These are phyloP conservation scores for Amphimedon queenslandica DNA, from an alignment of 37 sponge, comb jelly and placozoan genomes.

Conservation along the genomic window DNA sequence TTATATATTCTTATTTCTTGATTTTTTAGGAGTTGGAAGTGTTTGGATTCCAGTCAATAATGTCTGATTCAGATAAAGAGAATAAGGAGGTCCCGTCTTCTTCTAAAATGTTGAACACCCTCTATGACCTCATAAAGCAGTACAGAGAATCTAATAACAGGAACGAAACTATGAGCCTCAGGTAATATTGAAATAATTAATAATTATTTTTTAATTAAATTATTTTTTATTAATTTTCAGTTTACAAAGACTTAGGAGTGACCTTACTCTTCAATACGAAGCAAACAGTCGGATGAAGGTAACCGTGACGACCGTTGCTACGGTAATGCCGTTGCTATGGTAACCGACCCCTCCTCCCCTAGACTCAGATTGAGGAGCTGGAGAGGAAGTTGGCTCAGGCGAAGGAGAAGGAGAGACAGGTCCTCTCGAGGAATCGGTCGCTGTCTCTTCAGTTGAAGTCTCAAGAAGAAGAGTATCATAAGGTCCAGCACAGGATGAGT, in stretches of 20 bases:
- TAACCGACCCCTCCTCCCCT: not conserved
- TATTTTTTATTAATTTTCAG: not conserved
- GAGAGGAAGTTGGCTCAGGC: conserved; percentile 23
- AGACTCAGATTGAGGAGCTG: not conserved
- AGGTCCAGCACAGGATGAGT: conserved; percentile 47
- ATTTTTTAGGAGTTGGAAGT: too few species aligned
- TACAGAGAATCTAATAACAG: too few species aligned
- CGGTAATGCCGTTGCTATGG: not conserved
- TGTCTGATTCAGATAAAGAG: too few species aligned
- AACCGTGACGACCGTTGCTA: not conserved
- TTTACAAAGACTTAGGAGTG: not conserved
- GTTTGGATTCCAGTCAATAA: too few species aligned
- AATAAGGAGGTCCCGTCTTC: too few species aligned
- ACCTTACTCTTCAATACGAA: not conserved
- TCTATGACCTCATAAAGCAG: too few species aligned
- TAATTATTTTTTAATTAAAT: too few species aligned
- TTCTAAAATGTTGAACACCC: too few species aligned
- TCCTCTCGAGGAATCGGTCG: conserved; percentile 26
- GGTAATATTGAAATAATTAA: too few species aligned
- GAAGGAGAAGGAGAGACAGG: conserved; percentile 53
- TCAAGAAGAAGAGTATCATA: conserved; percentile 60
- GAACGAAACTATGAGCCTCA: too few species aligned
- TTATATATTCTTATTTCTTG: too few species aligned
- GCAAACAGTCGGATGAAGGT: not conserved
- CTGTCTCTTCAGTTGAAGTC: conserved; percentile 42